These are phyloP conservation scores for Nilaparvata lugens DNA, from an alignment of 1,140 invertebrate species.

Conservation along the genomic window DNA sequence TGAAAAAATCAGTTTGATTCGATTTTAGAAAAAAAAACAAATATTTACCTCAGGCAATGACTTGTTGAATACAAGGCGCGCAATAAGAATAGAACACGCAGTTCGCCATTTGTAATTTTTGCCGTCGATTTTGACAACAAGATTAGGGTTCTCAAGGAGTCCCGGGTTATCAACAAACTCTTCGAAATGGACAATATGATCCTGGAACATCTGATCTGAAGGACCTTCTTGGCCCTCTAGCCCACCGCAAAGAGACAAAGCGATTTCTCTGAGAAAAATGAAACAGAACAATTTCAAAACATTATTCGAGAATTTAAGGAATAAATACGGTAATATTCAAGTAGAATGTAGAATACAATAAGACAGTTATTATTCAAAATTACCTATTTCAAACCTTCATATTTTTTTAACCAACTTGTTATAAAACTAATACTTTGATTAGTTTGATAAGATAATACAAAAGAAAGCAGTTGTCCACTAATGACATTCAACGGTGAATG, in stretches of 20 bases:
- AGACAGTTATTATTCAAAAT: too few relatives aligned
- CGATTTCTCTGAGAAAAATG: conserved; percentile 48
- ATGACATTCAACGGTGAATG: too few relatives aligned
- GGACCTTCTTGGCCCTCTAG: conserved; percentile 48
- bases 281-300: conserved; percentile 11
- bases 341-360: too few relatives aligned
- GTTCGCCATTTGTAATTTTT: conserved; percentile 84
- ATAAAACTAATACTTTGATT: too few relatives aligned
- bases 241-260: conserved; percentile 74
- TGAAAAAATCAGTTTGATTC: too few relatives aligned
- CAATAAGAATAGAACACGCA: conserved; percentile 79
- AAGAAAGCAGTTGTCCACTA: too few relatives aligned
- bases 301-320: too few relatives aligned
- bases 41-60: conserved; percentile 54
- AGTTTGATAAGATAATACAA: too few relatives aligned
- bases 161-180: conserved; percentile 73
- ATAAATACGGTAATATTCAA: too few relatives aligned
- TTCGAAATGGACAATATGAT: conserved; percentile 67
- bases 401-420: too few relatives aligned
- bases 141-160: conserved; percentile 69
- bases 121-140: conserved; percentile 78
- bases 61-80: conserved; percentile 71
- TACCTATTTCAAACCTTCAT: too few relatives aligned
- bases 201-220: conserved; percentile 58
- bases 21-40: too few relatives aligned